Percentiles rank a stretch among this genome's conserved stretches.
These are phyloP conservation scores for Andinoacara biseriatus DNA, from an alignment of 2,113 vertebrate species.

Conservation along the genomic window DNA sequence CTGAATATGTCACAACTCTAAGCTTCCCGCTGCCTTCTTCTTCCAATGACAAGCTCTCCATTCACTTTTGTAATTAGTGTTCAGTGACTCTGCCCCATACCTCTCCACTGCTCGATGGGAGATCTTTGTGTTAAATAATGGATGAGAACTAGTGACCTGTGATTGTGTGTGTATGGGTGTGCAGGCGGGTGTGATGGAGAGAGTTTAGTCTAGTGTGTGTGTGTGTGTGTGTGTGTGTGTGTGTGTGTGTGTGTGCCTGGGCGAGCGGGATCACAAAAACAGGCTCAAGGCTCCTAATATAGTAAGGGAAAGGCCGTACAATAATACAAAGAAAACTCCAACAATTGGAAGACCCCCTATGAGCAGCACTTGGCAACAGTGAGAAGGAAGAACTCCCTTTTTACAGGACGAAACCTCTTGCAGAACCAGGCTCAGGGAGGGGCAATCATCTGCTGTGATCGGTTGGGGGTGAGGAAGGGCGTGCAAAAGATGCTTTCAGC, in stretches of 20 bases:
- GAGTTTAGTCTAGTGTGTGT: not conserved
- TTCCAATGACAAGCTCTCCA: slow-evolving; percentile 13
- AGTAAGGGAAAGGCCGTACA: too few relatives aligned
- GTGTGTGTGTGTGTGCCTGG: not conserved
- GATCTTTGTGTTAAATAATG: slow-evolving; percentile 47
- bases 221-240: slow-evolving; percentile 2
- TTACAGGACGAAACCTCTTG: too few relatives aligned
- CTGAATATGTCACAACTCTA: not conserved
- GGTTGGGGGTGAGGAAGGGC: not conserved
- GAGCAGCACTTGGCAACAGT: too few relatives aligned
- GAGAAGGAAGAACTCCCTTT: too few relatives aligned
- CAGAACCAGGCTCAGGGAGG: too few relatives aligned
- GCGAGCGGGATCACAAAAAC: too few relatives aligned
- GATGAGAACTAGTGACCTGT: slow-evolving; percentile 20
- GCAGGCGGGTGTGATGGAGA: not conserved
- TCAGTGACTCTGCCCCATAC: slow-evolving; percentile 25
- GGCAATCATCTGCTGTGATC: too few relatives aligned
- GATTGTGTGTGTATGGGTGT: not conserved
- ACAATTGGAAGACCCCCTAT: too few relatives aligned
- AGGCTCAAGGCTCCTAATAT: too few relatives aligned
- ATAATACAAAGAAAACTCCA: too few relatives aligned
- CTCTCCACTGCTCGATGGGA: slow-evolving; percentile 15
- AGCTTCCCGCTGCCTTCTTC: not conserved
- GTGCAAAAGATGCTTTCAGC: slow-evolving; percentile 6
- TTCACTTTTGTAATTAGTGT: slow-evolving; percentile 34